Base-by-base conservation (phyloP, 2,113 vertebrate genomes). In the Perca fluviatilis region DNA sequence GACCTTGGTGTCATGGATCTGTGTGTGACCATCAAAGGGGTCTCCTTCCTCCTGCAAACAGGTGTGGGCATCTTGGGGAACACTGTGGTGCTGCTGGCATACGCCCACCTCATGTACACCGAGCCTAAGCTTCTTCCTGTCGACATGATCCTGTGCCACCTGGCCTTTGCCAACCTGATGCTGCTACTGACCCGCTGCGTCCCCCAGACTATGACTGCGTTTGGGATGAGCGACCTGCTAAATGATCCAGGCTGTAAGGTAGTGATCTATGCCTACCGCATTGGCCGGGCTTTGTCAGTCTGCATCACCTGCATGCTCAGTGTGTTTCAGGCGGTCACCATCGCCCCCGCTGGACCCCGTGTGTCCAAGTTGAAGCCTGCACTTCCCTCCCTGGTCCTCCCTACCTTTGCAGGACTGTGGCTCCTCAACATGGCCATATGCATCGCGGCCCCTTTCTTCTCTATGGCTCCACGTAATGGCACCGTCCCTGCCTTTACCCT, bases 281-380 rank as follows among this genome's bases (percentile, higher is more conserved):
- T 95, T 4, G 3, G 85, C 58, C 93, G 96, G 2, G 95, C 95
- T 10, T 83, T 96, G 75, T 96, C 96, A 0, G 94, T 96, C 25
- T 96, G 94, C 86, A 73, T 96, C 66, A 96, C 95, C 36, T 95
- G 95, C 86, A 95, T 96, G 94, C 92, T 96, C 63, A 96, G 95
- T 10, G 93, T 95, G 71, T 95, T 95, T 74, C 95, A 96, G 86
- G 94, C 93, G 0, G 58, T 94, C 36, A 95, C 92, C 46, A 79
- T 96, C 0, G 84, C 93, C 3, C 93, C 95, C 0, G 76, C 89
- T 3, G 89, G 89, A 54, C 53, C 91, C 54, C 56, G 30, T 64
- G 58, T 92, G 77, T 86, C 87, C 25, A 86, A 71, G 47, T 15
- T 95, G 25, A 96, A 96, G 65, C 73, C 82, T 14, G 66, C 49